Conservation (phyloP, 2,888 invertebrate genomes). For the Callosobruchus maculatus region DNA sequence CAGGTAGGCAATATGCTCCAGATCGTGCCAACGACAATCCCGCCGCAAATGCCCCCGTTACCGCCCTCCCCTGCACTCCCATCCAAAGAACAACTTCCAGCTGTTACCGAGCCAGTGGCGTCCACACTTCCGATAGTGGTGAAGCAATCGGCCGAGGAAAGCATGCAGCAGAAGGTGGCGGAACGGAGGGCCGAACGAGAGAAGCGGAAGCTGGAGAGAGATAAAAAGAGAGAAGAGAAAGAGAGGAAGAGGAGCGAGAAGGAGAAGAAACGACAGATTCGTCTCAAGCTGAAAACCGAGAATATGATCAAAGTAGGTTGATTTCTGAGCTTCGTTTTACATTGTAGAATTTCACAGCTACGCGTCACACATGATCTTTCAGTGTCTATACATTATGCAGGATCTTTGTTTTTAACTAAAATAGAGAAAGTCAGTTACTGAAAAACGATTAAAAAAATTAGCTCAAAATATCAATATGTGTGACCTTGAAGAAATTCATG, state of each 20-base stretch:
- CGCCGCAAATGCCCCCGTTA: conserved; percentile 15
- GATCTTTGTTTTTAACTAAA: too few species aligned
- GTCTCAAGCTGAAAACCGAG: conserved; percentile 44
- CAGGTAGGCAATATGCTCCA: conserved; percentile 60
- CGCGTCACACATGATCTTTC: too few species aligned
- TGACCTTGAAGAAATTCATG: too few species aligned
- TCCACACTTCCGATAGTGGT: conserved; percentile 10
- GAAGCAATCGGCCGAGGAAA: conserved; percentile 34
- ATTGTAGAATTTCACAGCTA: too few species aligned
- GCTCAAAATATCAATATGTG: too few species aligned
- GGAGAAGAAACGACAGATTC: conserved; percentile 42
- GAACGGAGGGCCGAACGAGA: conserved; percentile 44
- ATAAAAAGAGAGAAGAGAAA: conserved; percentile 43
- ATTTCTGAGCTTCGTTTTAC: neutral
- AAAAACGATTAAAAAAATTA: too few species aligned
- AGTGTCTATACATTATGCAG: too few species aligned
- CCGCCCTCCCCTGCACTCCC: conserved; percentile 7
- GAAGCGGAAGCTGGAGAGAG: conserved; percentile 42
- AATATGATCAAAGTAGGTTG: conserved; percentile 46
- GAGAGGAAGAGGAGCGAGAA: conserved; percentile 43
- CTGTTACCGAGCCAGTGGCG: neutral
- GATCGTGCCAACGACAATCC: conserved; percentile 55
- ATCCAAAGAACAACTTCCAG: conserved; percentile 2
- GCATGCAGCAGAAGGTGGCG: conserved; percentile 37
- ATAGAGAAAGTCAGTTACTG: too few species aligned